Conservation (phyloP, 2,888 invertebrate genomes). For the Cataglyphis livida region DNA sequence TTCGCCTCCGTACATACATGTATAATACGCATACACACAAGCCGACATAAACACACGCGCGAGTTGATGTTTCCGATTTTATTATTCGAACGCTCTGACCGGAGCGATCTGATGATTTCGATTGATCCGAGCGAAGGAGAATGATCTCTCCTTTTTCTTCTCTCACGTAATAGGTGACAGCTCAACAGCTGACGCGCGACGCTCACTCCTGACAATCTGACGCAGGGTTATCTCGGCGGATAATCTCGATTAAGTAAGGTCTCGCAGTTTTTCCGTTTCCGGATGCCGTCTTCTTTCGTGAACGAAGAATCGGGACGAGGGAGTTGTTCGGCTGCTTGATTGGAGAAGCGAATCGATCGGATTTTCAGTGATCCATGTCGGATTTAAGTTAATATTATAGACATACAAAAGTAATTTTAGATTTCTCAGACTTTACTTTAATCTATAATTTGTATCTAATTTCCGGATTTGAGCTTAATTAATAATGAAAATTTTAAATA, state of each 20-base stretch:
- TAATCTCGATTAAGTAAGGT: slow-evolving; percentile 29
- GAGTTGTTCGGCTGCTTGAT: not conserved
- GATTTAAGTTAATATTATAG: not conserved
- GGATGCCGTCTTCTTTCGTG: not conserved
- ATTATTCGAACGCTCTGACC: slow-evolving; percentile 39
- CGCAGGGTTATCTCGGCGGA: slow-evolving; percentile 1
- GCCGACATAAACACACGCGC: not conserved
- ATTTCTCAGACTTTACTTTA: not conserved
- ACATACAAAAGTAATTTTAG: not conserved
- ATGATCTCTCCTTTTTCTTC: slow-evolving; percentile 7
- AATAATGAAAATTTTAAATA: slow-evolving; percentile 3
- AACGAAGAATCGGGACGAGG: not conserved
- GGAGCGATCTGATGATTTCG: not conserved
- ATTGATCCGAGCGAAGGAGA: slow-evolving; percentile 6
- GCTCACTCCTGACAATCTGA: slow-evolving; percentile 6
- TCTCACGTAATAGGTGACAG: slow-evolving; percentile 14
- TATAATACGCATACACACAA: not conserved
- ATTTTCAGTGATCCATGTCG: not conserved
- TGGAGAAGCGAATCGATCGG: not conserved
- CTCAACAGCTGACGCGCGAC: not conserved
- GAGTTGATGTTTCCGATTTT: slow-evolving; percentile 44
- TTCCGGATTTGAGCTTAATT: not conserved
- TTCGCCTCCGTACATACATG: not conserved
- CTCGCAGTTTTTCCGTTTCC: not conserved
- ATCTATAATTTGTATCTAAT: not conserved